These are phyloP conservation scores for Hypolimnas misippus DNA, from an alignment of 2,888 invertebrate genomes.

Conservation along the genomic window DNA sequence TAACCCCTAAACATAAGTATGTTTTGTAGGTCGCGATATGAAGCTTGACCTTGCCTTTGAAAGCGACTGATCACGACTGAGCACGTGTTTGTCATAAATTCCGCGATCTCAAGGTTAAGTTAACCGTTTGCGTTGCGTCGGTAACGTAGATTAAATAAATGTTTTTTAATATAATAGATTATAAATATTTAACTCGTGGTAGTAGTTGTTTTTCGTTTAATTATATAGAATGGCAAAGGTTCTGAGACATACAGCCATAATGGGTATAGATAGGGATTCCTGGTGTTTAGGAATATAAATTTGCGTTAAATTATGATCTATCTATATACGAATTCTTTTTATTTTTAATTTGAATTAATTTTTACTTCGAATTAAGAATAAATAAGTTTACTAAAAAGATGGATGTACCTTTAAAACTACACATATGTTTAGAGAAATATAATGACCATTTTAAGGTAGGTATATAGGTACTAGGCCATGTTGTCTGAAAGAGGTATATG, in stretches of 20 bases:
- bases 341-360: no score
- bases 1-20: constrained; percentile 20
- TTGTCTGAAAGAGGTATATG: no score
- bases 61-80: constrained; percentile 29
- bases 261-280: background rate
- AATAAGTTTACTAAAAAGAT: no score
- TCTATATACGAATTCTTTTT: no score
- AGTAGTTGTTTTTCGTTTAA: background rate
- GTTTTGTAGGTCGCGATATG: constrained; percentile 21
- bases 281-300: no score
- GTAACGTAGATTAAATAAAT: constrained; percentile 9
- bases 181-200: no score
- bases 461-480: no score
- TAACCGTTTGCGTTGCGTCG: constrained; percentile 23
- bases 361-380: no score
- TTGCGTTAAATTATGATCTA: no score
- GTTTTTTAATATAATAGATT: constrained; percentile 3
- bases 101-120: constrained; percentile 43
- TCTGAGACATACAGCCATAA: background rate
- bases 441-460: no score
- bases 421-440: no score
- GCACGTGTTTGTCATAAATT: constrained; percentile 48
- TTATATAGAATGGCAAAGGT: background rate
- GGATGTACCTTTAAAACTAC: no score
- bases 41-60: constrained; percentile 35